These are phyloP conservation scores for Cheilosia vernalis DNA, from an alignment of 2,888 invertebrate species.

Conservation along the genomic window DNA sequence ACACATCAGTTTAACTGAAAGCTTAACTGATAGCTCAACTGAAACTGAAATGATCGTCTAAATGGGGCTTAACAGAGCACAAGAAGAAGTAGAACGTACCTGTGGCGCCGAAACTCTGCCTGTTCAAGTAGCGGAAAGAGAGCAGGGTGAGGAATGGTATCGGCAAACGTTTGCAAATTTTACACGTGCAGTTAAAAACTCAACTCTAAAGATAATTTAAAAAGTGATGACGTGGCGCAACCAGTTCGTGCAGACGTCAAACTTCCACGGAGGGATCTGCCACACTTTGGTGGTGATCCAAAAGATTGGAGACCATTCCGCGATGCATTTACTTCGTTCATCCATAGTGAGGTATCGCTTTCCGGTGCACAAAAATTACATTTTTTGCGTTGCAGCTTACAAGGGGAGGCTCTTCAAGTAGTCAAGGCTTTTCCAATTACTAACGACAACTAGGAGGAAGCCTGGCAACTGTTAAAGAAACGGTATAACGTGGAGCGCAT, in stretches of 20 bases:
- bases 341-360: slow-evolving; percentile 29
- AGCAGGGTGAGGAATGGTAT: slow-evolving; percentile 57
- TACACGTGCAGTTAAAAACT: slow-evolving; percentile 6
- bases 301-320: slow-evolving; percentile 50
- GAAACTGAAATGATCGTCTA: too few relatives aligned
- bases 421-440: slow-evolving; percentile 30
- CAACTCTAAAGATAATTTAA: background rate
- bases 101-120: slow-evolving; percentile 28
- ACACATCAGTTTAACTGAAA: too few relatives aligned
- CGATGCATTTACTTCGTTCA: slow-evolving; percentile 42
- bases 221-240: background rate
- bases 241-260: slow-evolving; percentile 3
- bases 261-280: slow-evolving; percentile 29
- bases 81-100: slow-evolving; percentile 33
- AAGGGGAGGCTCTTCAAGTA: slow-evolving; percentile 40
- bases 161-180: slow-evolving; percentile 12
- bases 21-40: too few relatives aligned
- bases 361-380: slow-evolving; percentile 39
- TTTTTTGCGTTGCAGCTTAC: slow-evolving; percentile 45
- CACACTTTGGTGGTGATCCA: slow-evolving; percentile 45
- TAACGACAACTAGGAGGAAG: slow-evolving; percentile 21
- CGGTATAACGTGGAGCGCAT: slow-evolving; percentile 42
- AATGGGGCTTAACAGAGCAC: slow-evolving; percentile 11
- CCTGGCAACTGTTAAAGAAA: slow-evolving; percentile 26
- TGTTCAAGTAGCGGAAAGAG: slow-evolving; percentile 36